phyloP scores from a whole-genome alignment of 2,113 vertebrate genomes.

The Antigone vipio region DNA sequence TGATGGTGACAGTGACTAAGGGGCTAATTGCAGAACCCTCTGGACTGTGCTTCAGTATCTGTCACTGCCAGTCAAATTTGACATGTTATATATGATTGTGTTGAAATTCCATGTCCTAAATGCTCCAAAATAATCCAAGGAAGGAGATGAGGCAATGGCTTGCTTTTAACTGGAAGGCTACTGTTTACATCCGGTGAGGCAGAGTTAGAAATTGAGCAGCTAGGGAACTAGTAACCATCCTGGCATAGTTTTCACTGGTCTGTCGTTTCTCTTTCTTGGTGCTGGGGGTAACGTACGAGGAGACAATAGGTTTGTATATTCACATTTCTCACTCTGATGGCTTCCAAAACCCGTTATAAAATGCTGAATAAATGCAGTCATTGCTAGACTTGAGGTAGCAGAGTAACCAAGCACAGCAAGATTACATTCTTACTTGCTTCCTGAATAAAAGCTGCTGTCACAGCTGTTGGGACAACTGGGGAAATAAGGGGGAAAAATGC shows the following conservation, averaged over 20 bases:
- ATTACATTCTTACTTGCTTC: neutral
- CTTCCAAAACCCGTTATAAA: neutral
- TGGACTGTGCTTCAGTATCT: constrained; percentile 36
- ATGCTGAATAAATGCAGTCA: neutral
- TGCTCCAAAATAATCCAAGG: constrained; percentile 33
- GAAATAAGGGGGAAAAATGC: neutral
- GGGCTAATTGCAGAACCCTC: constrained; percentile 66
- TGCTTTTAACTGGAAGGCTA: neutral
- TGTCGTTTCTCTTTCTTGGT: neutral
- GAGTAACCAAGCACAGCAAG: neutral
- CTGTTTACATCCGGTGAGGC: neutral
- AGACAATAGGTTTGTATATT: neutral
- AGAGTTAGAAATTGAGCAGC: neutral
- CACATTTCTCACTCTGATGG: neutral
- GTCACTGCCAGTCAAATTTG: constrained; percentile 42
- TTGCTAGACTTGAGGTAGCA: neutral
- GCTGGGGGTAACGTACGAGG: neutral
- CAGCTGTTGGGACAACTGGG: neutral
- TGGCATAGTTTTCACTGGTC: neutral
- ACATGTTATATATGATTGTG: constrained; percentile 13
- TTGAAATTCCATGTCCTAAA: constrained; percentile 14
- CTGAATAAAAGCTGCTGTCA: neutral
- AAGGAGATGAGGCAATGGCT: neutral
- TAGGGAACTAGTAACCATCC: neutral
- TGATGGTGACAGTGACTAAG: constrained; percentile 58